phyloP scores from a whole-genome alignment of 2,888 invertebrate genomes.

The Phragmatobia fuliginosa region DNA sequence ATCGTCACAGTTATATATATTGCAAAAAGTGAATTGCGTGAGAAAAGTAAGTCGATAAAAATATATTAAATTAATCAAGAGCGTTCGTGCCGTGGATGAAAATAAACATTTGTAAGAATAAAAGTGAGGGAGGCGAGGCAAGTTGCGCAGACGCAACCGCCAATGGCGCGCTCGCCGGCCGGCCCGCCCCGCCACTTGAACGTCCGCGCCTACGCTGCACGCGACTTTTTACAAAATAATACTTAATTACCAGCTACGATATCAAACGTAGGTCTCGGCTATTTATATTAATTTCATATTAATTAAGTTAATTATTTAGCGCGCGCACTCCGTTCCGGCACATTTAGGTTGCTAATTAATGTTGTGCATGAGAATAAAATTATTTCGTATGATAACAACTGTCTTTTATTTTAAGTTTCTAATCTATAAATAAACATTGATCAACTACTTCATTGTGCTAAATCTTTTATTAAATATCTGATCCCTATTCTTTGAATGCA shows the following conservation, averaged over 20 bases:
- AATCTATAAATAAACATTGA: not conserved
- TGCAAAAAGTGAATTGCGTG: conserved; percentile 74
- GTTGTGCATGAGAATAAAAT: conserved; percentile 23
- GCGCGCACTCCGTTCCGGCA: conserved; percentile 43
- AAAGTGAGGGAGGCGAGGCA: conserved; percentile 56
- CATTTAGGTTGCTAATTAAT: conserved; percentile 64
- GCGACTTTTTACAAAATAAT: conserved; percentile 60
- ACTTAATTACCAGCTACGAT: conserved; percentile 65
- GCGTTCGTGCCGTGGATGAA: conserved; percentile 66
- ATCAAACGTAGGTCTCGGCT: not conserved
- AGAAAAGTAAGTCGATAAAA: conserved; percentile 71
- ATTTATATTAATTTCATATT: conserved; percentile 61
- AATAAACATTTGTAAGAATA: conserved; percentile 66
- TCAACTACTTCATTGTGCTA: not conserved
- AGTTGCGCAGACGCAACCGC: conserved; percentile 53
- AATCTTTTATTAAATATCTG: not conserved
- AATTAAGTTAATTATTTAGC: conserved; percentile 73
- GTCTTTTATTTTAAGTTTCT: not conserved
- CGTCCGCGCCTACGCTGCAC: conserved; percentile 56
- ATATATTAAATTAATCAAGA: conserved; percentile 83
- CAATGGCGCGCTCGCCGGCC: conserved; percentile 59
- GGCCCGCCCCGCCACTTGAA: conserved; percentile 49
- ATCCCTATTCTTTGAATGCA: too few relatives aligned
- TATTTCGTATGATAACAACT: not conserved
- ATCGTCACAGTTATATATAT: conserved; percentile 56